Percentiles rank a stretch among this genome's conserved stretches.
These are phyloP conservation scores for Apamea monoglypha DNA, from an alignment of 2,888 invertebrate genomes.

Conservation along the genomic window DNA sequence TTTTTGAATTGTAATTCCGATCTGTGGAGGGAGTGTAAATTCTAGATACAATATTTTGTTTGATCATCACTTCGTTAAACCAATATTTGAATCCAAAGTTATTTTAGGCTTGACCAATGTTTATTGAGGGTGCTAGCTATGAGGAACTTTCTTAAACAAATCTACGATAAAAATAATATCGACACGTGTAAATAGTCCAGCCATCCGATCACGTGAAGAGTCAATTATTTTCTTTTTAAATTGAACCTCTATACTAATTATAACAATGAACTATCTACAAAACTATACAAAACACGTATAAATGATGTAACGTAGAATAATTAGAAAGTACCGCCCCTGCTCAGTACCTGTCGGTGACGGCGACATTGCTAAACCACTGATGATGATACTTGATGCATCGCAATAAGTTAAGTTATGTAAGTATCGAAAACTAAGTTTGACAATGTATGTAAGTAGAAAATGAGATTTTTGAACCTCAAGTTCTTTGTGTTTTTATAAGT, in stretches of 20 bases:
- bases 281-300: conserved; percentile 9
- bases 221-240: not conserved
- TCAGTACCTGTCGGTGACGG: conserved; percentile 11
- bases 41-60: not conserved
- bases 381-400: conserved; percentile 53
- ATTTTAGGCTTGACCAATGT: conserved; percentile 7
- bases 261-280: not conserved
- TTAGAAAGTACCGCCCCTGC: conserved; percentile 55
- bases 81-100: conserved; percentile 1
- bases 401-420: conserved; percentile 49
- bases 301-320: conserved; percentile 53
- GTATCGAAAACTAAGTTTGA: conserved; percentile 33
- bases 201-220: not conserved
- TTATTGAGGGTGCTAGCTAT: not conserved
- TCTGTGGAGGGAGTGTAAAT: conserved; percentile 1
- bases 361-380: conserved; percentile 60
- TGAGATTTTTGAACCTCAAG: not conserved
- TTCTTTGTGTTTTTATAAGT: not conserved
- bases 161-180: not conserved
- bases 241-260: not conserved
- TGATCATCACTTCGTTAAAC: not conserved
- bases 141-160: conserved; percentile 5
- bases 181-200: no score
- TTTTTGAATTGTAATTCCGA: conserved; percentile 27
- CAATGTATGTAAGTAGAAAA: not conserved